These are phyloP conservation scores for Loriculus beryllinus DNA, from an alignment of 2,797 vertebrate genomes.

Conservation along the genomic window DNA sequence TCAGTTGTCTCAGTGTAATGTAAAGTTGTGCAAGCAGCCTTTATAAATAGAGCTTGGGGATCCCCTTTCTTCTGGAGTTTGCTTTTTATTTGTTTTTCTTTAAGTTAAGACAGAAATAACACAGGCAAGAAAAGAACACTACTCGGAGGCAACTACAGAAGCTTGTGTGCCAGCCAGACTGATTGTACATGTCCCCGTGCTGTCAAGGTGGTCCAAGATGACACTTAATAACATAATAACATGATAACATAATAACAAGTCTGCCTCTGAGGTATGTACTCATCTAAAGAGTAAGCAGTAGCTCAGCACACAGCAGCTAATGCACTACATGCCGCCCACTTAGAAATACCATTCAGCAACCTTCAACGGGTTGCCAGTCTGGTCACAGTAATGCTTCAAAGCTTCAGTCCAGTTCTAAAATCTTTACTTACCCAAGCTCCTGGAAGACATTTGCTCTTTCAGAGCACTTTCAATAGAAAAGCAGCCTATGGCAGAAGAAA, in stretches of 20 bases:
- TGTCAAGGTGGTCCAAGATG: neutral
- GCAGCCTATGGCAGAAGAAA: fast-evolving
- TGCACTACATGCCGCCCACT: fast-evolving
- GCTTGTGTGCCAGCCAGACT: fast-evolving
- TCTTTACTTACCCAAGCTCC: fast-evolving
- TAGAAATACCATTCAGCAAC: neutral
- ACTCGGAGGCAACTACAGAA: neutral
- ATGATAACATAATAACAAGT: too few species aligned
- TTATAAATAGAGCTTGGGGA: neutral
- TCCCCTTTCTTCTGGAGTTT: neutral
- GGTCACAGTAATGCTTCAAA: neutral
- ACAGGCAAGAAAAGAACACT: neutral
- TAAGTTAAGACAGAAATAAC: neutral
- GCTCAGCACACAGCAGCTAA: neutral
- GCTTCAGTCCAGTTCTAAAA: neutral
- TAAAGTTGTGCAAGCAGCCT: neutral
- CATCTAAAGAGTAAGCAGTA: fast-evolving
- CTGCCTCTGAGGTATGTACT: fast-evolving
- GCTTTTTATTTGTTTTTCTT: neutral
- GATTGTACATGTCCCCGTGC: fast-evolving
- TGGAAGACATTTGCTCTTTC: neutral
- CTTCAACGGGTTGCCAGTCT: neutral
- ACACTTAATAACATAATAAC: fast-evolving
- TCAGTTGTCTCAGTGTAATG: neutral
- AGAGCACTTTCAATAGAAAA: neutral